phyloP scores from a whole-genome alignment of 2,797 vertebrate species.

The Choloepus didactylus region DNA sequence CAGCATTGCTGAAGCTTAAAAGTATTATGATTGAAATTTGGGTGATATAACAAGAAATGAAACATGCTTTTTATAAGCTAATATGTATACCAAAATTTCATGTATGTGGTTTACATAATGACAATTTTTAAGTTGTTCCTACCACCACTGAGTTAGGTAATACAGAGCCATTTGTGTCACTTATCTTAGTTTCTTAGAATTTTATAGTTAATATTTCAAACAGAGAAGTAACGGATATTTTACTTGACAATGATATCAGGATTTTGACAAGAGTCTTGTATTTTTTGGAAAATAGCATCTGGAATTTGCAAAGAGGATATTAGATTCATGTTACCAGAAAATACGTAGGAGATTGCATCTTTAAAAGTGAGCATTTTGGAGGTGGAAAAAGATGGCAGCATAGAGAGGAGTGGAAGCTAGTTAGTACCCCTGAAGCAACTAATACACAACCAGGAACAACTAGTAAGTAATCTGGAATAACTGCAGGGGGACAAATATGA shows the following conservation, averaged over 20 bases:
- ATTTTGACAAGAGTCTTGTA: neutral
- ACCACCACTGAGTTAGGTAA: neutral
- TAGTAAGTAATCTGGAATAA: too few relatives aligned
- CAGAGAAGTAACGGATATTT: neutral
- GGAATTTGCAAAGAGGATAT: slow-evolving; percentile 30
- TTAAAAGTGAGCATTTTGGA: neutral
- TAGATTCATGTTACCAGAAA: neutral
- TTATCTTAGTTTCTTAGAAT: neutral
- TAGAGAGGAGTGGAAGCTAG: too few relatives aligned
- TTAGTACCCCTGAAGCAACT: too few relatives aligned
- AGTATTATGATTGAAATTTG: neutral
- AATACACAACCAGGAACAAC: too few relatives aligned
- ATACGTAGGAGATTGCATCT: neutral
- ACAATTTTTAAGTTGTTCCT: neutral
- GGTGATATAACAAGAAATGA: neutral
- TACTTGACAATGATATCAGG: neutral
- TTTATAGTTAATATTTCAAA: neutral
- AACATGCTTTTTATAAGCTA: neutral
- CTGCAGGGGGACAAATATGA: too few relatives aligned
- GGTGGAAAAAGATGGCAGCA: too few relatives aligned
- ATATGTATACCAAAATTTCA: neutral
- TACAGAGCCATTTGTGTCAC: neutral
- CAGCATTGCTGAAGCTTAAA: neutral
- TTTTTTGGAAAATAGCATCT: slow-evolving; percentile 37
- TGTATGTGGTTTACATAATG: neutral